A percentile compares a stretch with the other conserved stretches of the same genome.
Conservation (phyloP, 37 sponge, comb jelly and placozoan genomes). For the Ianthella basta region DNA sequence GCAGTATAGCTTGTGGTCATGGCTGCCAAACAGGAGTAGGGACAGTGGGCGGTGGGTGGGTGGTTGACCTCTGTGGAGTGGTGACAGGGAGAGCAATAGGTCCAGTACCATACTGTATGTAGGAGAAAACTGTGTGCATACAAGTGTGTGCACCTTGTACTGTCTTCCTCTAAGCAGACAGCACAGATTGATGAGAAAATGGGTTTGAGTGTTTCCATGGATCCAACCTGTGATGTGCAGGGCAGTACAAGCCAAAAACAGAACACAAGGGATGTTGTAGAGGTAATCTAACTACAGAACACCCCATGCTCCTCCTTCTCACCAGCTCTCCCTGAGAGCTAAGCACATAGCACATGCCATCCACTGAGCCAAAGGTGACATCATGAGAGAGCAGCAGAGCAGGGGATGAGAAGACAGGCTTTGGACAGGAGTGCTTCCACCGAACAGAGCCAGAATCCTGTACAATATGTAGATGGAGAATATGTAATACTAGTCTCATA, state of each 20-base stretch:
- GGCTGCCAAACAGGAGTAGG: conserved; percentile 45
- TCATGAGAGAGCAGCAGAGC: conserved; percentile 31
- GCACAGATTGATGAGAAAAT: conserved; percentile 58
- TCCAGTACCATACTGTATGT: too few species aligned
- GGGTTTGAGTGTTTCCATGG: conserved; percentile 18
- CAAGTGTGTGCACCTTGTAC: too few species aligned
- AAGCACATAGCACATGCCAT: conserved; percentile 33
- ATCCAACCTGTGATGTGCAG: conserved; percentile 1
- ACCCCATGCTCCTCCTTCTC: background rate
- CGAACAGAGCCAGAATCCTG: conserved; percentile 49
- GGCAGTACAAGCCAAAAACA: background rate
- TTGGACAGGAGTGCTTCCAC: conserved; percentile 59
- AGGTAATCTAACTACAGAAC: background rate
- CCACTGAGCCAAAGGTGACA: conserved; percentile 44
- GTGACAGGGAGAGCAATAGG: too few species aligned
- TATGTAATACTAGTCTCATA: background rate
- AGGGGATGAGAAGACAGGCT: conserved; percentile 77
- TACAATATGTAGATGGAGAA: background rate
- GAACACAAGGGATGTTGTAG: too few species aligned
- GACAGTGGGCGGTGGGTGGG: background rate
- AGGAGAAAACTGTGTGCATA: too few species aligned
- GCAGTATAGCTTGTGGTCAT: conserved; percentile 67
- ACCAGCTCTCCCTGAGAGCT: conserved; percentile 46
- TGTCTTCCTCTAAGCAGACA: background rate
- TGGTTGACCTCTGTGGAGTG: too few species aligned